Base-by-base conservation (phyloP, 35 echinoderm and acorn worm species). In the Holothuria glaberrima region DNA sequence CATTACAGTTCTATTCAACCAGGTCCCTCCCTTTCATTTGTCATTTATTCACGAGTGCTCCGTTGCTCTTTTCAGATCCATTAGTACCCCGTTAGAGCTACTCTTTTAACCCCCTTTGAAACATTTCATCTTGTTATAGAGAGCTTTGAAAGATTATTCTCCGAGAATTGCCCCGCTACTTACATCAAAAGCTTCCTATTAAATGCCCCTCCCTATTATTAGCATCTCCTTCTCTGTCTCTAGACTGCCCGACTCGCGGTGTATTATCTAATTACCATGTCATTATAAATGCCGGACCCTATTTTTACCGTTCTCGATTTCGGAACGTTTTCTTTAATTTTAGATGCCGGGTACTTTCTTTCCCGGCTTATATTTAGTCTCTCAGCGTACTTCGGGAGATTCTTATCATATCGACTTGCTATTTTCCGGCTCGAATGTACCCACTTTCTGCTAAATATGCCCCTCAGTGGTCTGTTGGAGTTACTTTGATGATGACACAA, bases 241-340 rank as follows among this genome's bases (percentile, higher is more conserved):
- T 54, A 59, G 85, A 87, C 85, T 67, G 41, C 41, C 41, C 21
- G 85, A 34, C 65, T 87, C 65, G 38, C 7, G 32, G 14, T 50
- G 85, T 69, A 87, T 68, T 87, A 87, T 87, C 85, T 87, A 87
- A 87, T 87, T 87, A 68, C 60, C 44, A 71, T n/a, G 65, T 87
- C 85, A 87, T 87, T 52, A 48, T 87, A 87, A 87, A 67, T 58
- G 24, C 34, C 30, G 59, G 30, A 63, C 59, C 65, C 62, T 34
- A 54, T 54, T 54, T 54, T 0, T 54, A 54, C 5, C 50, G 3
- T 17, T 54, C 50, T 54, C 50, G 50, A 14, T 54, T 54, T 54
- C 50, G 0, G 12, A 54, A 12, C 50, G 13, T 54, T 54, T 46
- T 54, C 50, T 9, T 54, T 17, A 54, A 17, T 54, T 54, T 54